Evolutionary conservation across 2,113 vertebrate species (phyloP).

Genomic region (Capreolus pygargus): DNA sequence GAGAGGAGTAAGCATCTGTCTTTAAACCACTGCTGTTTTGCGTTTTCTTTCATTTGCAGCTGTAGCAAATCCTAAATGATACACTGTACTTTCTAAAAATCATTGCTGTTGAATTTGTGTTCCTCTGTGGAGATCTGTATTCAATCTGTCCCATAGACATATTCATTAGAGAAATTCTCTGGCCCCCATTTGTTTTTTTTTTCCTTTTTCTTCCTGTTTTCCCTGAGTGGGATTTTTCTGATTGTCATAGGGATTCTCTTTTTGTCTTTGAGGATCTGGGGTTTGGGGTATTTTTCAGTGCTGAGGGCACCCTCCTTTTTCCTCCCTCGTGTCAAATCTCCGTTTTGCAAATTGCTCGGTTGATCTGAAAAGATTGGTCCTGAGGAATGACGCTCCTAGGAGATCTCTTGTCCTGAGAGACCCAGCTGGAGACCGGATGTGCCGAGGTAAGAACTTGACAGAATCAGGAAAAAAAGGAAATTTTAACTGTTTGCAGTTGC

Average conservation of each 20-base stretch:
- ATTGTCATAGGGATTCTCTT: not conserved
- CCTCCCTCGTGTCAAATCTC: not conserved
- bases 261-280: not conserved
- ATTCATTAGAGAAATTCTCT: not conserved
- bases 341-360: slow-evolving; percentile 3
- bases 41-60: not conserved
- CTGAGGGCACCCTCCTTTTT: not conserved
- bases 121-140: not conserved
- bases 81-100: not conserved
- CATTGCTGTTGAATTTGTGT: not conserved
- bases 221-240: not conserved
- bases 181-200: too few species aligned
- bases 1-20: not conserved
- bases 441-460: slow-evolving; percentile 34
- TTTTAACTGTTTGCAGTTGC: slow-evolving; percentile 30
- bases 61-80: not conserved
- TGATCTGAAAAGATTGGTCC: not conserved
- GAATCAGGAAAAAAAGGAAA: slow-evolving; percentile 21
- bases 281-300: not conserved
- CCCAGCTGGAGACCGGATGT: slow-evolving; percentile 11
- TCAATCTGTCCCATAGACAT: not conserved
- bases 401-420: slow-evolving; percentile 17
- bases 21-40: not conserved
- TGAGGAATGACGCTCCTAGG: slow-evolving; percentile 7
- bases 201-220: not conserved